Conservation (phyloP, 2,113 vertebrate species). For the Diadophis punctatus region DNA sequence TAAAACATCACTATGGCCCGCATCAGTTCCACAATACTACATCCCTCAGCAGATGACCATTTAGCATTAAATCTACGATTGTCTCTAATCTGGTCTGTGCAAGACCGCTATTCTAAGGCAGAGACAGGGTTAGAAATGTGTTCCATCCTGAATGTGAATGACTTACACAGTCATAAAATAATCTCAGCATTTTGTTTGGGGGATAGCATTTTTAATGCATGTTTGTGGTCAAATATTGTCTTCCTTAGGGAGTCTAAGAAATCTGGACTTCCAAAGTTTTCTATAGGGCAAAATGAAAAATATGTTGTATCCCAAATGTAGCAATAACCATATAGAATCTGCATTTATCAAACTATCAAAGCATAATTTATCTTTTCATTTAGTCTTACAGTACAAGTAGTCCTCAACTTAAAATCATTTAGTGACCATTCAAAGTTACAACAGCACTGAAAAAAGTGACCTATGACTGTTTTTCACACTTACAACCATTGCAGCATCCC, state of each 20-base stretch:
- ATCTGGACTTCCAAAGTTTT: neutral
- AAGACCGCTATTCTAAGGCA: neutral
- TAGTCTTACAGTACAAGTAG: neutral
- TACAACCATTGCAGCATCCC: neutral
- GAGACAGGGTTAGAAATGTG: neutral
- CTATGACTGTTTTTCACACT: neutral
- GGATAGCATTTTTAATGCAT: neutral
- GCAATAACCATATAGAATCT: neutral
- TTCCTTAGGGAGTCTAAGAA: neutral
- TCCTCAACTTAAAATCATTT: neutral
- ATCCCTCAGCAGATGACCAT: neutral
- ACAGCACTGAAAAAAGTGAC: neutral
- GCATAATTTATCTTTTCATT: neutral
- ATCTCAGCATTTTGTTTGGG: neutral
- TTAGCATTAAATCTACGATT: neutral
- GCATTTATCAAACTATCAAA: neutral
- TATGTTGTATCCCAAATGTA: neutral
- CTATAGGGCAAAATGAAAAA: neutral
- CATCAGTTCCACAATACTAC: neutral
- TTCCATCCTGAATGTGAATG: neutral
- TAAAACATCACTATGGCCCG: neutral
- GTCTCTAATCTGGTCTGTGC: neutral
- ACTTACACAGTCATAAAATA: neutral
- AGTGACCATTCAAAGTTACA: neutral
- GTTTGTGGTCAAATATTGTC: neutral